A percentile compares a stretch with the other conserved stretches of the same genome.
phyloP scores from a whole-genome alignment of 2,797 vertebrate genomes.

The Darevskia mixta region DNA sequence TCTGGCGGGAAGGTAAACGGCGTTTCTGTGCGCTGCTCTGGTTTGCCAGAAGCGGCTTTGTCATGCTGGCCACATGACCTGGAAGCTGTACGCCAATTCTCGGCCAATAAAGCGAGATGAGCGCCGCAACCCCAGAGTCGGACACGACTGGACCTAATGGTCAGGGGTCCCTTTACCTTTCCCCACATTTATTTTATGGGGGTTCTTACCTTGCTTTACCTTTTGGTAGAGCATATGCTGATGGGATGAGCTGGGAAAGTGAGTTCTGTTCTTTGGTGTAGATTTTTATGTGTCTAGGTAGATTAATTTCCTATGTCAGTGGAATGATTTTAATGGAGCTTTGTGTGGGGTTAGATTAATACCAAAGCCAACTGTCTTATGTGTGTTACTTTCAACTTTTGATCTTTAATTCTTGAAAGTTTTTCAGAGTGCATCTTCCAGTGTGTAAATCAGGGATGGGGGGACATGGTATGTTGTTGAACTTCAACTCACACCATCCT shows the following conservation, averaged over 20 bases:
- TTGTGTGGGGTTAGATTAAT: constrained; percentile 24
- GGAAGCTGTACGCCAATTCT: no score
- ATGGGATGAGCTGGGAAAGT: constrained; percentile 35
- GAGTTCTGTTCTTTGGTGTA: constrained; percentile 3
- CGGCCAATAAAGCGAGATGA: no score
- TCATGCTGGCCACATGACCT: no score
- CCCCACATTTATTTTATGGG: not conserved
- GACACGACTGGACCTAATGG: no score
- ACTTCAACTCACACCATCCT: not conserved
- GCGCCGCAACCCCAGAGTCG: no score
- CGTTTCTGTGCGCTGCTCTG: no score
- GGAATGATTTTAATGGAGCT: constrained; percentile 22
- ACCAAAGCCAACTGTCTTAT: constrained; percentile 23
- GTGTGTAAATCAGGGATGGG: not conserved
- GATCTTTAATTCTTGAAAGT: not conserved
- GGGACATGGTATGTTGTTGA: not conserved
- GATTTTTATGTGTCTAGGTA: constrained; percentile 16
- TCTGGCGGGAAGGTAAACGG: no score
- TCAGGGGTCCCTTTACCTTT: no score
- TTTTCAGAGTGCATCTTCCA: not conserved
- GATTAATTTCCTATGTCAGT: not conserved
- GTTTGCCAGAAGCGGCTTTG: no score
- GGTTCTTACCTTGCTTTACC: not conserved
- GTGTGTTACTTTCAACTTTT: not conserved
- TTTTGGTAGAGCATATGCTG: not conserved